Conservation (phyloP, 2,113 vertebrate species). For the Dascyllus trimaculatus region DNA sequence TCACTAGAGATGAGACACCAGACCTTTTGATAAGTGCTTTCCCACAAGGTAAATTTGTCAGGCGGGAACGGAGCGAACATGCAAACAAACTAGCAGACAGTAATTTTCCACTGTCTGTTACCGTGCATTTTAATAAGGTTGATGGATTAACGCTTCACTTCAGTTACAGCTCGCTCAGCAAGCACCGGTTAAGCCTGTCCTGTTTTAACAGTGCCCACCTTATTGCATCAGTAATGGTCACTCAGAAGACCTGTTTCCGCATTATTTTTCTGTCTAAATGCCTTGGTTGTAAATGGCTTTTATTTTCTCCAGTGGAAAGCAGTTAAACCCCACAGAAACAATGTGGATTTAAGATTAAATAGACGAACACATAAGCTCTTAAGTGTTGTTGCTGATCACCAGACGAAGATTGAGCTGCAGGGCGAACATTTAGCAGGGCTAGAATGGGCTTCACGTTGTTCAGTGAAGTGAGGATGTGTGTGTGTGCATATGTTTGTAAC, state of each 20-base stretch:
- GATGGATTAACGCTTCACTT: slow-evolving; percentile 71
- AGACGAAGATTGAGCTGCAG: slow-evolving; percentile 52
- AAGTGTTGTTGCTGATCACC: slow-evolving; percentile 58
- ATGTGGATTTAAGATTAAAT: slow-evolving; percentile 51
- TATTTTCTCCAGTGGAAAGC: slow-evolving; percentile 57
- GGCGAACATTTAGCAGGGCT: slow-evolving; percentile 29
- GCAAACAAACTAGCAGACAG: slow-evolving; percentile 68
- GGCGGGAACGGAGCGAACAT: slow-evolving; percentile 47
- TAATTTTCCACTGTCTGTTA: slow-evolving; percentile 65
- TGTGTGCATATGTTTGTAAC: slow-evolving; percentile 57
- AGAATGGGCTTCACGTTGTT: slow-evolving; percentile 34
- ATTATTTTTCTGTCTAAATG: slow-evolving; percentile 63
- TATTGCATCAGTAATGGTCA: slow-evolving; percentile 71
- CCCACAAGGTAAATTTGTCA: slow-evolving; percentile 71
- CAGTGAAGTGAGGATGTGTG: slow-evolving; percentile 19
- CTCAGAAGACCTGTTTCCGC: slow-evolving; percentile 55
- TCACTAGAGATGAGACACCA: slow-evolving; percentile 55
- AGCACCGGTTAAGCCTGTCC: slow-evolving; percentile 53
- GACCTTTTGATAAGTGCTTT: slow-evolving; percentile 69
- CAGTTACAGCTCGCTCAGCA: slow-evolving; percentile 56
- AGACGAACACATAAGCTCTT: slow-evolving; percentile 48
- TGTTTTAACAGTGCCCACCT: slow-evolving; percentile 58
- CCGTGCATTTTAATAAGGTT: slow-evolving; percentile 77
- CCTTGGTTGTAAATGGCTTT: slow-evolving; percentile 45
- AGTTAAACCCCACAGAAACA: slow-evolving; percentile 55